Percentiles rank a stretch among this genome's conserved stretches.
Conservation (phyloP, 2,797 vertebrate species). For the Notolepis coatsorum region DNA sequence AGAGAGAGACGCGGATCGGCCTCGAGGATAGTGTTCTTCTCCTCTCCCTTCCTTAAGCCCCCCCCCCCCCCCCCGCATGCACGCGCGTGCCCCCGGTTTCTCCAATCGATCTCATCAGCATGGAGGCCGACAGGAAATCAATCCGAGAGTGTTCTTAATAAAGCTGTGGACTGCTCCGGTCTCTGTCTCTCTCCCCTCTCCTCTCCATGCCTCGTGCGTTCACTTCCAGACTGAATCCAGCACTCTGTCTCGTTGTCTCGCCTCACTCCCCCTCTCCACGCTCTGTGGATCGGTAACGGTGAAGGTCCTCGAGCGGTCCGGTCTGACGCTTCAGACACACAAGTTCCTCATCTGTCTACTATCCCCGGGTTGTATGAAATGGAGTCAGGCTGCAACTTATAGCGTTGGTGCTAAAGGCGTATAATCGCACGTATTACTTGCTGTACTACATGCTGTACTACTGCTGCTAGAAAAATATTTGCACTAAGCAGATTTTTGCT, state of each 20-base stretch:
- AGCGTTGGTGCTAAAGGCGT: too few relatives aligned
- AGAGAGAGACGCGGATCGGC: conserved; percentile 44
- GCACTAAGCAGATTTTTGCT: too few relatives aligned
- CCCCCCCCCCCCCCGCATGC: conserved; percentile 41
- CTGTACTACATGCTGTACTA: too few relatives aligned
- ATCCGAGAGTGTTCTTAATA: conserved; percentile 81
- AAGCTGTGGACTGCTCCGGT: conserved; percentile 71
- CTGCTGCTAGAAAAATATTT: too few relatives aligned
- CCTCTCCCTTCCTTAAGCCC: not conserved
- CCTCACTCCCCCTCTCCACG: not conserved
- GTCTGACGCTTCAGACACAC: conserved; percentile 10
- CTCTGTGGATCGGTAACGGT: conserved; percentile 19
- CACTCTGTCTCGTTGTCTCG: conserved; percentile 22
- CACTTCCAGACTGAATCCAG: conserved; percentile 1
- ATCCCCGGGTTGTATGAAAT: conserved; percentile 14
- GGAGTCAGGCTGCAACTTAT: too few relatives aligned
- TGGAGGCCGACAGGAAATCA: conserved; percentile 81
- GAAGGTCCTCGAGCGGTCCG: conserved; percentile 22
- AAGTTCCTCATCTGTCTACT: conserved; percentile 16
- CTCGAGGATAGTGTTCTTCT: conserved; percentile 27
- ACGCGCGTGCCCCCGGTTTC: conserved; percentile 36
- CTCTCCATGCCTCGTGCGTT: conserved; percentile 34
- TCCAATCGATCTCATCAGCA: conserved; percentile 73
- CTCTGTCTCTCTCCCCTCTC: conserved; percentile 25
- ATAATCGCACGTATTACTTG: too few relatives aligned